Percentiles rank a stretch among this genome's conserved stretches.
Conservation (phyloP, 2,113 vertebrate species). For the Protobothrops mucrosquamatus region DNA sequence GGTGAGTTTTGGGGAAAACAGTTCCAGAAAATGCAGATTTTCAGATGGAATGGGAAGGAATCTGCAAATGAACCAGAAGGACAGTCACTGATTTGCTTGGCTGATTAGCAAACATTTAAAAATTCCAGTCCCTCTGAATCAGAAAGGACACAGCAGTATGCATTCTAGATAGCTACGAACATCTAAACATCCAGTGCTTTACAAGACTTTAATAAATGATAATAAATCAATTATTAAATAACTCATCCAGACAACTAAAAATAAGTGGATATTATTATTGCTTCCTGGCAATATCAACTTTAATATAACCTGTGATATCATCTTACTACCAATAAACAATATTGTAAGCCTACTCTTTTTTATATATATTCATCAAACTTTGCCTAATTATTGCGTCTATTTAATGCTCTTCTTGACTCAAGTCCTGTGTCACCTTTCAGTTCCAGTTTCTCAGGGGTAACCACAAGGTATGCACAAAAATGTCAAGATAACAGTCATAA, state of each 20-base stretch:
- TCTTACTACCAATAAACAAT: neutral
- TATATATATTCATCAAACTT: neutral
- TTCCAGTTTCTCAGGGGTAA: neutral
- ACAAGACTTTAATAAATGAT: neutral
- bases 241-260: neutral
- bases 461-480: neutral
- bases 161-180: neutral
- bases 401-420: neutral
- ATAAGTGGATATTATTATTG: neutral
- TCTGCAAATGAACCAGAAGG: neutral
- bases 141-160: neutral
- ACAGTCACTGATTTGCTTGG: no score
- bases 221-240: neutral
- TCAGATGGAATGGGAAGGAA: neutral
- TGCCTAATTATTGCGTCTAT: neutral
- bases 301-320: neutral
- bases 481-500: neutral
- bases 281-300: neutral
- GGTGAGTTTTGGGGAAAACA: neutral
- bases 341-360: neutral
- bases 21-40: neutral
- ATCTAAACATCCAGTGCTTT: neutral
- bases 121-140: neutral
- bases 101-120: neutral
- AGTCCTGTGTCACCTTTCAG: slow-evolving; percentile 1